Base-by-base conservation (phyloP, 2,888 invertebrate genomes). In the Gymnoscelis rufifasciata region DNA sequence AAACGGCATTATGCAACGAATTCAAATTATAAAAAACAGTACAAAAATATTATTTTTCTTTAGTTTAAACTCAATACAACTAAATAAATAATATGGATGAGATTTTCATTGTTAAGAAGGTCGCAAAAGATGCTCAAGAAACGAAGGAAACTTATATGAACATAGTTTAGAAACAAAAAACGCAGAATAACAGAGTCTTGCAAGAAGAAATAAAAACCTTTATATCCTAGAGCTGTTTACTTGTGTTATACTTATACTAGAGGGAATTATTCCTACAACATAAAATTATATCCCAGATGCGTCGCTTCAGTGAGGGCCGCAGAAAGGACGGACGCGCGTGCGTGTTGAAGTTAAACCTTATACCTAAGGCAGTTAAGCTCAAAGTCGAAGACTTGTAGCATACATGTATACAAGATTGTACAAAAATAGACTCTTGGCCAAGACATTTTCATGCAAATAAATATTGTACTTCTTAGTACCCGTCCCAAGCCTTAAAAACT, bases 231-330 rank as follows among this genome's bases (percentile, higher is more conserved):
- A 74, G 69, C 69, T 68, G 71, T 74, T 75, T 71, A 77, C 71
- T 74, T 68, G 70, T 68, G 65, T 80, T 80, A 81, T 71, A 57
- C 81, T 82, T 82, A 82, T 35, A 28, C 78, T 80, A 79, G 57
- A 66, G 77, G 80, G 77, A 83, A 80, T 79, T 81, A 82, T 75
- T 74, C 66, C 83, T 83, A 83, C 75, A 82, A 79, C 75, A 78
- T 80, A 81, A 78, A 76, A 78, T 43, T 77, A 77, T 64, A 67
- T 58, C 68, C 73, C 66, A 56, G 54, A 67, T 68, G 66, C 71
- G 62, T 45, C 65, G 62, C 55, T 47, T 59, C 55, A 44, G 26
- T 41, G 28, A 26, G 45, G 36, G 57, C 48, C 40, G 40, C 41
- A 54, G 46, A 50, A 53, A 52, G 52, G 50, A 50, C 38, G 41